Conservation (phyloP, 2,113 vertebrate genomes). For the Carassius gibelio region DNA sequence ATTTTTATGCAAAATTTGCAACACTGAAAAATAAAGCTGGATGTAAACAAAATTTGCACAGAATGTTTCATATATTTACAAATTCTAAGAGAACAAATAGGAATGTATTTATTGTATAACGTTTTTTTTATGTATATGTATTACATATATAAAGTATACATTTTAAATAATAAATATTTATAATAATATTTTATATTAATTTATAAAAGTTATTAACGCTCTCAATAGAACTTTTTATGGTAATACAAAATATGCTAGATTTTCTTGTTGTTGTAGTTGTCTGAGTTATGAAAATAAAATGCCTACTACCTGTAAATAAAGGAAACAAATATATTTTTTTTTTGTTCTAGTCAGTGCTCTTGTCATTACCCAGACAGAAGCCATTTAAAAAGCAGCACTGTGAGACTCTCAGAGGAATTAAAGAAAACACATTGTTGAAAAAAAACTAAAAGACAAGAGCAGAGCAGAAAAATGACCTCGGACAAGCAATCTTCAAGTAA, state of each 20-base stretch:
- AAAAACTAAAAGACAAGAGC: neutral
- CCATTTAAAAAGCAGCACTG: neutral
- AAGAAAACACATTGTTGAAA: slow-evolving; percentile 28
- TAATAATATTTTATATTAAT: neutral
- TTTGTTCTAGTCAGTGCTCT: neutral
- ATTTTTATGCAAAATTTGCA: too few relatives aligned
- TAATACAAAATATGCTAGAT: neutral
- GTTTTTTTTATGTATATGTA: neutral
- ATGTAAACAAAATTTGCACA: too few relatives aligned
- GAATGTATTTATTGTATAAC: neutral
- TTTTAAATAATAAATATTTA: too few relatives aligned
- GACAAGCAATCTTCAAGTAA: slow-evolving; percentile 36
- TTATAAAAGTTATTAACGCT: neutral
- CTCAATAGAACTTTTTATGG: neutral
- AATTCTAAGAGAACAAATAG: neutral
- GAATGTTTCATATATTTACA: neutral
- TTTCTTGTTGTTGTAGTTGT: neutral
- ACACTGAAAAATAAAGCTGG: too few relatives aligned
- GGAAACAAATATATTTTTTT: neutral
- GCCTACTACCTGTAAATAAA: neutral
- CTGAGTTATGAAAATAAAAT: neutral
- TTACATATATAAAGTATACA: too few relatives aligned
- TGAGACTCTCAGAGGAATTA: slow-evolving; percentile 6
- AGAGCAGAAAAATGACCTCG: neutral
- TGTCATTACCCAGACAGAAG: slow-evolving; percentile 12